These are phyloP conservation scores for Tetrax tetrax DNA, from an alignment of 2,113 vertebrate genomes.

Conservation along the genomic window DNA sequence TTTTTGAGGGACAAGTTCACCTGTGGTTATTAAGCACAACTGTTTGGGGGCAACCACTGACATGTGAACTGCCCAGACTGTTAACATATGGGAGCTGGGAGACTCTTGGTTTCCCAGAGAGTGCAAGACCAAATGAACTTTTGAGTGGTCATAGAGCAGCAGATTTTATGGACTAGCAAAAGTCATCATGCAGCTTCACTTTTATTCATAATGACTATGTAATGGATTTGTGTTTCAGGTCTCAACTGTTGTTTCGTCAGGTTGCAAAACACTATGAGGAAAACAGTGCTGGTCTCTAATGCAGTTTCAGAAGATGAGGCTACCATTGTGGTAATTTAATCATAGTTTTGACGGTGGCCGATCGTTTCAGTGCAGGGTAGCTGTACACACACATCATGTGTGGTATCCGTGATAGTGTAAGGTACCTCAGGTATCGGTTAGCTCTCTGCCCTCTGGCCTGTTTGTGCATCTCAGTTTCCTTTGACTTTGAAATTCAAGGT, in stretches of 20 bases:
- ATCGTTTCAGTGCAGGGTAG: not conserved
- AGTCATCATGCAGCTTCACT: not conserved
- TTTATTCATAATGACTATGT: not conserved
- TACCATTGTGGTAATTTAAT: not conserved
- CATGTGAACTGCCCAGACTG: not conserved
- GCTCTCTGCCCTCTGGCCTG: not conserved
- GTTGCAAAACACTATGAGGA: not conserved
- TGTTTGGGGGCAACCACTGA: rapidly evolving
- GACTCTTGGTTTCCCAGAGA: not conserved
- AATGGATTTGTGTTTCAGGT: not conserved
- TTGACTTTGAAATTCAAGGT: not conserved
- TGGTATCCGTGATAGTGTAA: not conserved
- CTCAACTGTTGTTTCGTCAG: not conserved
- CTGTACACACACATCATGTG: rapidly evolving
- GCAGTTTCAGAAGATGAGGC: not conserved
- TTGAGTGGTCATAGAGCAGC: not conserved
- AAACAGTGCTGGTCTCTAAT: not conserved
- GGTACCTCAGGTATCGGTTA: not conserved
- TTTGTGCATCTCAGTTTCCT: not conserved
- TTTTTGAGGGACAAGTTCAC: not conserved
- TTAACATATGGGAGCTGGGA: not conserved
- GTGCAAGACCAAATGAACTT: not conserved
- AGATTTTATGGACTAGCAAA: not conserved
- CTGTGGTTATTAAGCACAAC: not conserved
- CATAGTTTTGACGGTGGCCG: not conserved